phyloP scores from a whole-genome alignment of 2,888 invertebrate genomes.

The Drosophila flavopinicola region DNA sequence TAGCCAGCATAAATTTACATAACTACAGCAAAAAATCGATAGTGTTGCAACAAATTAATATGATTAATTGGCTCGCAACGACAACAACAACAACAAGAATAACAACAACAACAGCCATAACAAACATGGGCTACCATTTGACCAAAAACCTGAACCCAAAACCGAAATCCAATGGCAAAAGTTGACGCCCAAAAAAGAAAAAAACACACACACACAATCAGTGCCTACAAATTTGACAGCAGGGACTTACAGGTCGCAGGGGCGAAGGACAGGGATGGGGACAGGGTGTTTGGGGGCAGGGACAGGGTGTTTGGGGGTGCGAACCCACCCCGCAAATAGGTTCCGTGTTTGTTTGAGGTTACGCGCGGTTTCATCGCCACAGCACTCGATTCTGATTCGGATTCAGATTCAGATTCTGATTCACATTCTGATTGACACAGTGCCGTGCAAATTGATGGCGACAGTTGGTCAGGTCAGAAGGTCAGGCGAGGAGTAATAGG shows the following conservation, averaged over 20 bases:
- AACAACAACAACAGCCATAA: conserved; percentile 4
- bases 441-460: conserved; percentile 51
- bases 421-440: conserved; percentile 50
- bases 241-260: conserved; percentile 23
- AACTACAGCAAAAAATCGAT: conserved; percentile 60
- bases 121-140: conserved; percentile 11
- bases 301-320: background rate
- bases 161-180: conserved; percentile 18
- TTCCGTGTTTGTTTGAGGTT: conserved; percentile 56
- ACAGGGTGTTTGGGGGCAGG: background rate
- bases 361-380: conserved; percentile 23
- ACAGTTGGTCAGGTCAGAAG: conserved; percentile 19
- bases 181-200: conserved; percentile 10
- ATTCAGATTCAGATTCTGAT: conserved; percentile 3
- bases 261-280: background rate
- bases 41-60: conserved; percentile 64
- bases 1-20: conserved; percentile 67
- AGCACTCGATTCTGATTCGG: background rate
- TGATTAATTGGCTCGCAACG: conserved; percentile 72
- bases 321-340: background rate
- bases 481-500: background rate
- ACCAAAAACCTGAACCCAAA: background rate
- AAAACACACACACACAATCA: conserved; percentile 38
- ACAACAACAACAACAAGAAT: conserved; percentile 23
- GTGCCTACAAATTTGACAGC: conserved; percentile 29